Percentiles rank a stretch among this genome's conserved stretches.
Conservation (phyloP, 2,888 invertebrate genomes). For the Anthophora plumipes region DNA sequence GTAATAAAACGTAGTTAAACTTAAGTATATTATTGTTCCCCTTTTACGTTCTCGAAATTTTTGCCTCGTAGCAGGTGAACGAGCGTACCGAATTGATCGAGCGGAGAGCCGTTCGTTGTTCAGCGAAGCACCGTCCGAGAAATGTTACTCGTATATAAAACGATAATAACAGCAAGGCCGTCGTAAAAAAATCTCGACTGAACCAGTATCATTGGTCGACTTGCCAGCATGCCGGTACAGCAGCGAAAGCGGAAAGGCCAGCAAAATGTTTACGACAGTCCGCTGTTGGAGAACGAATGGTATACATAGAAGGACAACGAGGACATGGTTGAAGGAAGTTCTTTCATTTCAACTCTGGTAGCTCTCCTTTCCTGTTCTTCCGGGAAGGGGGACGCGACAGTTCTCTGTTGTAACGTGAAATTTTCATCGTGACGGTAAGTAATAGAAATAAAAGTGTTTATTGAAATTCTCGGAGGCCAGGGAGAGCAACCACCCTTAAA, state of each 20-base stretch:
- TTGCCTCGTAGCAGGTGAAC: not conserved
- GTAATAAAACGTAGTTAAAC: not conserved
- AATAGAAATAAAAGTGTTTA: slow-evolving; percentile 77
- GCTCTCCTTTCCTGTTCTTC: slow-evolving; percentile 6
- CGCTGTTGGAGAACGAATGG: not conserved
- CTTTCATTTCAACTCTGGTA: not conserved
- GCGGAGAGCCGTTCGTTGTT: slow-evolving; percentile 14
- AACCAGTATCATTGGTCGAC: slow-evolving; percentile 19
- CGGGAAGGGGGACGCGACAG: slow-evolving; percentile 36
- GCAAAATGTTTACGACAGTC: slow-evolving; percentile 50
- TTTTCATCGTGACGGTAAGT: slow-evolving; percentile 63
- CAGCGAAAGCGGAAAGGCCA: slow-evolving; percentile 17
- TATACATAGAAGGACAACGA: not conserved
- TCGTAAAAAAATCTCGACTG: slow-evolving; percentile 48
- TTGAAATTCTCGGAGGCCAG: slow-evolving; percentile 77
- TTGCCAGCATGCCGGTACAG: not conserved
- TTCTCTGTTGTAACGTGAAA: slow-evolving; percentile 50
- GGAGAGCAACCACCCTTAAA: slow-evolving; percentile 30
- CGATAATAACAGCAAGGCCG: slow-evolving; percentile 22
- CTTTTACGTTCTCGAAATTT: not conserved
- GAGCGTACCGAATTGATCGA: slow-evolving; percentile 16
- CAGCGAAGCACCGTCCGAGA: not conserved
- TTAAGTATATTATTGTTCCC: not conserved
- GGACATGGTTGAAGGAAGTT: not conserved
- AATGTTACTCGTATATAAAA: slow-evolving; percentile 37